Conservation (phyloP, 2,888 invertebrate species). For the Timema cristinae region DNA sequence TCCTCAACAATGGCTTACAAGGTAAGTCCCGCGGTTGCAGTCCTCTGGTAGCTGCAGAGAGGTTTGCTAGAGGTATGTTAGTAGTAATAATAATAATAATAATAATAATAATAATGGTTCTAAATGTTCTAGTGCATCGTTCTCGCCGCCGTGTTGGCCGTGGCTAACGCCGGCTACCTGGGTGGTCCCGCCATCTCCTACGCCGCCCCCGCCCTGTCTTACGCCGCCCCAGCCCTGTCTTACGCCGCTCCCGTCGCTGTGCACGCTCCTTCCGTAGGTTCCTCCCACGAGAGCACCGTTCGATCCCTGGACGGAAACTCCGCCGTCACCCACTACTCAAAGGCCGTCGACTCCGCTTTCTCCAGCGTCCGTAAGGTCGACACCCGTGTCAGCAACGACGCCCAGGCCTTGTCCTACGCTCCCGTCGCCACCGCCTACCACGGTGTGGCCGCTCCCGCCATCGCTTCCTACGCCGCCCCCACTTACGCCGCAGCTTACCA, state of each 20-base stretch:
- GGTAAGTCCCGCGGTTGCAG: too few species aligned
- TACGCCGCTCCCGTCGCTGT: constrained; percentile 36
- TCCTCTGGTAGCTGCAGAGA: too few species aligned
- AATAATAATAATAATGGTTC: not conserved
- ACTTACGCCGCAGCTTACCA: constrained; percentile 36
- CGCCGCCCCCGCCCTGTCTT: constrained; percentile 38
- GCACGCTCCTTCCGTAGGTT: constrained; percentile 38
- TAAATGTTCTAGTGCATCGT: constrained; percentile 12
- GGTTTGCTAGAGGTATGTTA: too few species aligned
- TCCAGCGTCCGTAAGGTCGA: constrained; percentile 58
- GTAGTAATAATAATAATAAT: not conserved
- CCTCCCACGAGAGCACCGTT: constrained; percentile 53
- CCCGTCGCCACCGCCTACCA: constrained; percentile 39
- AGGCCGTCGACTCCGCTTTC: constrained; percentile 57
- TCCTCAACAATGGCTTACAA: too few species aligned
- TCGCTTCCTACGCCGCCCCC: constrained; percentile 38
- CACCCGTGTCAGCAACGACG: constrained; percentile 56
- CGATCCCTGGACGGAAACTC: constrained; percentile 55
- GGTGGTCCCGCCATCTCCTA: constrained; percentile 36
- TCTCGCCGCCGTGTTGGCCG: constrained; percentile 19
- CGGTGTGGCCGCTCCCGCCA: constrained; percentile 12
- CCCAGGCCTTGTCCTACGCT: constrained; percentile 42
- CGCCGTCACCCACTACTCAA: constrained; percentile 54
- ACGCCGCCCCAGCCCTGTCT: constrained; percentile 23
- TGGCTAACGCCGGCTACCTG: constrained; percentile 29